These are phyloP conservation scores for Stegana nigrithorax DNA, from an alignment of 2,888 invertebrate species.

Conservation along the genomic window DNA sequence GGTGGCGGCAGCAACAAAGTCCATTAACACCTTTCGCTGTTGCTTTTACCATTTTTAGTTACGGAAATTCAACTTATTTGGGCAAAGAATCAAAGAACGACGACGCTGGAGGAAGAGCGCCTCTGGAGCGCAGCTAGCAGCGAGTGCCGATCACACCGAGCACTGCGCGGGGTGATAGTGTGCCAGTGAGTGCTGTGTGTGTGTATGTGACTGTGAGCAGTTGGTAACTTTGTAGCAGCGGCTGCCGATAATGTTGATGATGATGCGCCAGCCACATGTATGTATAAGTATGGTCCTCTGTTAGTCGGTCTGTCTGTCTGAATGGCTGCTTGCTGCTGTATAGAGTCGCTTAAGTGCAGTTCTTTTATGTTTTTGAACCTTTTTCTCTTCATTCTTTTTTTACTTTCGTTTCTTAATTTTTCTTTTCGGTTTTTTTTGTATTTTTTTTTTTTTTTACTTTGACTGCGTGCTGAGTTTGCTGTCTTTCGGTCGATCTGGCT, in stretches of 20 bases:
- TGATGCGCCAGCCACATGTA: background rate
- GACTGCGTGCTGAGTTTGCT: background rate
- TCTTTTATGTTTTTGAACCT: background rate
- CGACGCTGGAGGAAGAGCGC: no score
- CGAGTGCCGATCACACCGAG: background rate
- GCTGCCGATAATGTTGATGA: background rate
- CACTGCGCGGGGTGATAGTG: background rate
- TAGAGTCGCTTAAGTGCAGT: conserved; percentile 17
- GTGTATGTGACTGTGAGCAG: no score
- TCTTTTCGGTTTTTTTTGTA: background rate
- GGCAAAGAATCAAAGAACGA: no score
- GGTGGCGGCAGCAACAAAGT: conserved; percentile 31
- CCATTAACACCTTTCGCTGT: conserved; percentile 53
- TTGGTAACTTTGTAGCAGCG: background rate
- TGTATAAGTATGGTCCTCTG: background rate
- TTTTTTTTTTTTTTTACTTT: conserved; percentile 3
- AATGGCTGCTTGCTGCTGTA: background rate
- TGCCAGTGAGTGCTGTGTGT: background rate
- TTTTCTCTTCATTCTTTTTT: conserved; percentile 27
- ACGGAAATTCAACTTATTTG: conserved; percentile 18
- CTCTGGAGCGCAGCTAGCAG: conserved; percentile 11
- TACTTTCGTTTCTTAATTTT: conserved; percentile 13
- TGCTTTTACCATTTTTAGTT: conserved; percentile 31
- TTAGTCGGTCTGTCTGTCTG: conserved; percentile 1
- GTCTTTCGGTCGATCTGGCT: background rate